These are phyloP conservation scores for Platalea minor DNA, from an alignment of 2,797 vertebrate species.

Conservation along the genomic window DNA sequence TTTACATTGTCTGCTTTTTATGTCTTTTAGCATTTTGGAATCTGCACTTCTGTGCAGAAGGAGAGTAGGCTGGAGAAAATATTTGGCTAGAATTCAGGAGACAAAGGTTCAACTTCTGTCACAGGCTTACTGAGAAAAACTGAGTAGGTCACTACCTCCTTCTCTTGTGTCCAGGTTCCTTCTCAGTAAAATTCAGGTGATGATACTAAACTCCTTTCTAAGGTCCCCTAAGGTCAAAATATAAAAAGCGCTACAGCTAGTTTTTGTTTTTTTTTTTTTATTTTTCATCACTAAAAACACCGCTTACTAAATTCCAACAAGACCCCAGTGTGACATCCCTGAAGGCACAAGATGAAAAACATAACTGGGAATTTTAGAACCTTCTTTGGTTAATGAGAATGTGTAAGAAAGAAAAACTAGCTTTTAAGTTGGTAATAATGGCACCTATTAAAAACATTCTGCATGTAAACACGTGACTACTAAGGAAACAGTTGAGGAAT, in stretches of 20 bases:
- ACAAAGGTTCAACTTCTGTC: constrained; percentile 27
- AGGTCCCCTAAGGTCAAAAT: neutral
- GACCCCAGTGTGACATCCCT: neutral
- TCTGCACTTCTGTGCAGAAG: constrained; percentile 33
- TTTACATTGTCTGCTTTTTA: neutral
- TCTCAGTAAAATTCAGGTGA: constrained; percentile 12
- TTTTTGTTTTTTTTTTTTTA: too few species aligned
- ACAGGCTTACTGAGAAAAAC: constrained; percentile 28
- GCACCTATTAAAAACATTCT: neutral
- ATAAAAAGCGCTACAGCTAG: neutral
- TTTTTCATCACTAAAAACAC: neutral
- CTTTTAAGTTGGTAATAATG: neutral
- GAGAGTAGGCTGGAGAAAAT: constrained; percentile 42
- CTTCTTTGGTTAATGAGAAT: neutral
- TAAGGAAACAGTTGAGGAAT: neutral
- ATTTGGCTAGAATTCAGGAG: constrained; percentile 27
- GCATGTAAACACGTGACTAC: neutral
- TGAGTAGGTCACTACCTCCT: constrained; percentile 12
- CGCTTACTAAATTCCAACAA: neutral
- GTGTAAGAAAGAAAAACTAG: neutral
- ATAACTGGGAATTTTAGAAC: neutral
- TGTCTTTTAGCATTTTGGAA: constrained; percentile 15
- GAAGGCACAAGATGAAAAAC: neutral
- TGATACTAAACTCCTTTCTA: neutral
- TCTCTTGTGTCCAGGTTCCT: neutral